Base-by-base conservation (phyloP, 2,797 vertebrate species). In the Paramormyrops hopkinsi region DNA sequence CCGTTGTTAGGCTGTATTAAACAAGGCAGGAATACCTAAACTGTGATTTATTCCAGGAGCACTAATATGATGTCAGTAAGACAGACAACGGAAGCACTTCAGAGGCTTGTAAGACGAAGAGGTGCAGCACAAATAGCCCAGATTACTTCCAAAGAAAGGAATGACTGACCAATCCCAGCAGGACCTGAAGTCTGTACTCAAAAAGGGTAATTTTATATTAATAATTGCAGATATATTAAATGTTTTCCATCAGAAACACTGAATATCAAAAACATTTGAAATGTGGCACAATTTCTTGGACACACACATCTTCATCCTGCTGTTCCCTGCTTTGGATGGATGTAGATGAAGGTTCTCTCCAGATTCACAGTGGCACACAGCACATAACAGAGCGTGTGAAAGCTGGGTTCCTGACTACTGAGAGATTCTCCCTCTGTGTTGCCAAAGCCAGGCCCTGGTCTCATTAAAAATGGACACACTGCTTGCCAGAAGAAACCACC, bases 61-160 rank as follows among this genome's bases (percentile, higher is more conserved):
- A 51, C 83, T 92, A 91, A 91, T 92, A 86, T 90, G 89, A 90
- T 90, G 90, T 91, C 92, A 92, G 91, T 79, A 91, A 91, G 91
- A 93, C 44, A 29, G 48, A 85, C 48, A 85, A 85, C 12, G n/a
- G 41, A 25, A 51, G 48, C 46, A 51, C 19, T 85, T 85, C 48
- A 29, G 8, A 51, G 22, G 51, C 82, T 12, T 85, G 2, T 48
- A 48, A 83, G 79, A 83, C 29, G 82, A 22, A 84, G 2, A 9
- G 41, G 9, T 48, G n/a, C 19, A 50, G 41, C 8, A 22, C 22
- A 84, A 48, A 84, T 50, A 50, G 22, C n/a, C 82, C 19, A 84
- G 46, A 50, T 48, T 84, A 84, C 76, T 82, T 82, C 19, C 37
- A 46, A 19, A 82, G 76, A 82, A 82, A 46, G 33, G 37, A 82